Conservation (phyloP, 2,797 vertebrate species). For the Discoglossus pictus region DNA sequence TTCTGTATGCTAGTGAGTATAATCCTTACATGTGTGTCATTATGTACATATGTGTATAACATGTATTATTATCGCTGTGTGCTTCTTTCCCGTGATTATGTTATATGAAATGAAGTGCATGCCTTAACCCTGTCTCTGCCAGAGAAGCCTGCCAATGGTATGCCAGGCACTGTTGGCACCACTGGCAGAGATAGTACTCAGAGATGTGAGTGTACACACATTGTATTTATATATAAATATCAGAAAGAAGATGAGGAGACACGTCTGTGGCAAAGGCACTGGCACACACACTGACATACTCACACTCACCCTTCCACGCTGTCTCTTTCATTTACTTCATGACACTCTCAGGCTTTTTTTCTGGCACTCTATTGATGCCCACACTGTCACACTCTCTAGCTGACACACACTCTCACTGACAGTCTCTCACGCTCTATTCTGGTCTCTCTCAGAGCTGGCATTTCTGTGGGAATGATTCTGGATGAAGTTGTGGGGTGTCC, state of each 20-base stretch:
- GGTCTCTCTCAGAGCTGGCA: slow-evolving; percentile 33
- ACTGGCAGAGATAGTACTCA: too few species aligned
- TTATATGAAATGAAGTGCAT: background rate
- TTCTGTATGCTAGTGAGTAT: too few species aligned
- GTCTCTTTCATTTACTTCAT: too few species aligned
- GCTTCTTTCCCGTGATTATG: slow-evolving; percentile 18
- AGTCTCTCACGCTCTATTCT: background rate
- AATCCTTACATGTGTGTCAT: background rate
- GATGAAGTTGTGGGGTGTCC: slow-evolving; percentile 17
- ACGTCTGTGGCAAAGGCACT: background rate
- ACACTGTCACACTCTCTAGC: background rate
- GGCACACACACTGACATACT: background rate
- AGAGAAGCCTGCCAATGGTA: too few species aligned
- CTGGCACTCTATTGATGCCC: too few species aligned
- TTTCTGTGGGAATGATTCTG: slow-evolving; percentile 28
- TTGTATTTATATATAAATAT: background rate
- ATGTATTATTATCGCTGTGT: too few species aligned
- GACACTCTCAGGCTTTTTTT: too few species aligned
- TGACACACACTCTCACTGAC: too few species aligned
- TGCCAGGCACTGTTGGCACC: too few species aligned
- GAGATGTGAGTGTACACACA: too few species aligned
- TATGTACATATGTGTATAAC: too few species aligned
- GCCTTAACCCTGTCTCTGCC: background rate
- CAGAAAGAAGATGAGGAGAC: slow-evolving; percentile 14
- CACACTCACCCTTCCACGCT: slow-evolving; percentile 4